phyloP scores from a whole-genome alignment of 2,797 vertebrate genomes.

The Falco berigora region DNA sequence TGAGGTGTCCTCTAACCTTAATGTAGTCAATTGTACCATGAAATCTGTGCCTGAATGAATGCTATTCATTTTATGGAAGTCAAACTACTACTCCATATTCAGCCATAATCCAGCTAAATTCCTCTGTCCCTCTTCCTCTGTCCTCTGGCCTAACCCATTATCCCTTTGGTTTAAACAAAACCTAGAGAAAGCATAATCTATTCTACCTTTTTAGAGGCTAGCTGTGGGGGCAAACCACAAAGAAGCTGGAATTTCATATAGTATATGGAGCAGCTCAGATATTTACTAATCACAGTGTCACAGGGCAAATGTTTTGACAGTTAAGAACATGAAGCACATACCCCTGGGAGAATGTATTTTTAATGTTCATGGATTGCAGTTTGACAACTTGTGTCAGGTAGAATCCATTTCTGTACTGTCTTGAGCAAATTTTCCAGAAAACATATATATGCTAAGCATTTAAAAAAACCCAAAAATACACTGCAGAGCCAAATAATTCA shows the following conservation, averaged over 20 bases:
- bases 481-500: neutral
- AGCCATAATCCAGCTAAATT: neutral
- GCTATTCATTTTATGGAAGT: neutral
- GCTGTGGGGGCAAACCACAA: neutral
- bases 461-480: neutral
- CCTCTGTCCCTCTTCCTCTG: neutral
- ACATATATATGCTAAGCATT: neutral
- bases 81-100: neutral
- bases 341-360: neutral
- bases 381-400: neutral
- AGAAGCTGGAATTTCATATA: neutral
- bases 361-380: neutral
- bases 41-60: neutral
- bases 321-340: neutral
- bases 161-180: neutral
- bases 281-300: neutral
- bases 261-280: neutral
- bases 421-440: neutral
- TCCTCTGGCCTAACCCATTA: neutral
- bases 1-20: neutral
- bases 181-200: neutral
- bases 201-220: neutral
- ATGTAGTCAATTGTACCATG: neutral
- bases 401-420: neutral
- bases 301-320: neutral